Conservation (phyloP, 2,797 vertebrate species). For the Onychomys torridus region DNA sequence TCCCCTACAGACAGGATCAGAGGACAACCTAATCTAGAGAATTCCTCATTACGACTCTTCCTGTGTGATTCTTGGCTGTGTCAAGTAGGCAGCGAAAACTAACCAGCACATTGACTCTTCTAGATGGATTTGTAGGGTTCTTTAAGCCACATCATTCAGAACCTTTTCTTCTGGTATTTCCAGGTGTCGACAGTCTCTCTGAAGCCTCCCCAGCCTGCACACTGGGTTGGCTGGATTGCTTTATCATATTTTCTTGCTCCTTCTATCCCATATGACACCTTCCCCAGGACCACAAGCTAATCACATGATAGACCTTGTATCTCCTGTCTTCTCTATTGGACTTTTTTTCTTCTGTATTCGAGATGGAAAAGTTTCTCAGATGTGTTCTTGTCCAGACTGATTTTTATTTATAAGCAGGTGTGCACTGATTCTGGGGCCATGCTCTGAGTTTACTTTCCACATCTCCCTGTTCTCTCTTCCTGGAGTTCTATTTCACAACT, state of each 20-base stretch:
- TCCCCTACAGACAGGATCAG: too few relatives aligned
- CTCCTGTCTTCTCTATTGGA: not conserved
- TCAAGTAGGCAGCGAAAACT: not conserved
- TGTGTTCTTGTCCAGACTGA: not conserved
- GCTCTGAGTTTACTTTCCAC: not conserved
- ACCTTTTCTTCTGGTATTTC: not conserved
- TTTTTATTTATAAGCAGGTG: not conserved
- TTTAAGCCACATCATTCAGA: not conserved
- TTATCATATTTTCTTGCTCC: not conserved
- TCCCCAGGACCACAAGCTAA: not conserved
- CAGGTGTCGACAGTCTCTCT: not conserved
- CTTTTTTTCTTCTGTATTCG: not conserved
- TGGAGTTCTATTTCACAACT: not conserved
- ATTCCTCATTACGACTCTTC: not conserved
- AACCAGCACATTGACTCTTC: not conserved
- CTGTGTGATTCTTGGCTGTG: too few relatives aligned
- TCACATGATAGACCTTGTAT: not conserved
- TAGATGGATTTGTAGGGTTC: not conserved
- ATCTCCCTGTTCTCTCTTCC: not conserved
- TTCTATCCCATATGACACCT: not conserved
- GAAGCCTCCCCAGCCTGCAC: not conserved
- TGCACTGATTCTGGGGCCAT: fast-evolving
- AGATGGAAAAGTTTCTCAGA: not conserved
- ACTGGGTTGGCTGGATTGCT: not conserved
- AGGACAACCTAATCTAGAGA: not conserved